Evolutionary conservation across 2,797 vertebrate genomes (phyloP).

Genomic region (Melanotaenia maccullochi): DNA sequence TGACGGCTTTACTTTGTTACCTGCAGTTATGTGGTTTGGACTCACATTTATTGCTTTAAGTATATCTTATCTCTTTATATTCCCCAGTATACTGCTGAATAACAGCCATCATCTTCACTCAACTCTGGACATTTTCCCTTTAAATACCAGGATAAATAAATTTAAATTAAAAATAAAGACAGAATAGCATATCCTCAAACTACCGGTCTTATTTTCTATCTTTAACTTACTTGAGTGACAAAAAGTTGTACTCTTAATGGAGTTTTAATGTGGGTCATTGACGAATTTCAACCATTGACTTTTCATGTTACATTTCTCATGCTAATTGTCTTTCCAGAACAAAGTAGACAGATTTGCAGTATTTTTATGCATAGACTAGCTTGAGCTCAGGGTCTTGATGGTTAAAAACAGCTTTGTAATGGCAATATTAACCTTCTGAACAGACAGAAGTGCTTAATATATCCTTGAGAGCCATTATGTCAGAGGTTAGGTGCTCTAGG

Average conservation of each 20-base stretch:
- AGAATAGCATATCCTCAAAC: background rate
- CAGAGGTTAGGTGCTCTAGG: slow-evolving; percentile 60
- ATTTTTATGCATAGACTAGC: slow-evolving; percentile 46
- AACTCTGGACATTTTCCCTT: background rate
- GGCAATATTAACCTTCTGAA: slow-evolving; percentile 74
- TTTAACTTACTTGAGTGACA: slow-evolving; percentile 16
- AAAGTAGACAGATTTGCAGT: slow-evolving; percentile 43
- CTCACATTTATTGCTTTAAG: no score
- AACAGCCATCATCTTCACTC: background rate
- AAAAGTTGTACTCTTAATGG: slow-evolving; percentile 33
- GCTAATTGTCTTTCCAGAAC: slow-evolving; percentile 61
- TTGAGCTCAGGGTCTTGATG: slow-evolving; percentile 48
- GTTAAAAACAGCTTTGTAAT: slow-evolving; percentile 75
- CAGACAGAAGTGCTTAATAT: slow-evolving; percentile 67
- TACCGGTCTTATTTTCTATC: background rate
- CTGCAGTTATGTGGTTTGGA: no score
- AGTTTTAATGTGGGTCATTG: slow-evolving; percentile 34
- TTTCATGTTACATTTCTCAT: slow-evolving; percentile 38
- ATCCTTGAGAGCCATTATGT: slow-evolving; percentile 56
- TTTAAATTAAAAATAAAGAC: background rate
- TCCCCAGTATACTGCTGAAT: no score
- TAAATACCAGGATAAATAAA: background rate
- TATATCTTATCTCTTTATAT: background rate
- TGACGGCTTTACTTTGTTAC: no score
- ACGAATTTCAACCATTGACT: slow-evolving; percentile 57